A percentile compares a stretch with the other conserved stretches of the same genome.
Conservation (phyloP, 2,888 invertebrate species). For the Lydus trimaculatus region DNA sequence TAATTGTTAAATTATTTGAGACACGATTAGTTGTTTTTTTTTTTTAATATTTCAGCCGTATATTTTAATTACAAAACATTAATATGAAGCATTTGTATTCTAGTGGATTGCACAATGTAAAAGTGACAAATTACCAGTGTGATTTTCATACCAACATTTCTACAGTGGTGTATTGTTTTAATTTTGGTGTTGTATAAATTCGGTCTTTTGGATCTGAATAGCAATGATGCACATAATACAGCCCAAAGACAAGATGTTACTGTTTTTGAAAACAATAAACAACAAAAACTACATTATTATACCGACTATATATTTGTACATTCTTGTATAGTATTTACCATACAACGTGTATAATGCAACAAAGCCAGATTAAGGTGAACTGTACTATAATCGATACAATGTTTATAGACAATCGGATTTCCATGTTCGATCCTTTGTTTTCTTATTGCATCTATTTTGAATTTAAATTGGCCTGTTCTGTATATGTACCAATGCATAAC, state of each 20-base stretch:
- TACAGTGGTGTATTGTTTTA: background rate
- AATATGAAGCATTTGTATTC: conserved; percentile 1
- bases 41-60: background rate
- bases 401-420: conserved; percentile 5
- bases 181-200: background rate
- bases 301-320: background rate
- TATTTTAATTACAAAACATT: conserved; percentile 1
- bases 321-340: background rate
- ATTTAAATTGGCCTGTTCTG: background rate
- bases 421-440: background rate
- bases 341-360: background rate
- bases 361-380: background rate
- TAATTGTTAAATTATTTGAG: background rate
- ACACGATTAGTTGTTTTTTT: background rate
- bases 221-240: background rate
- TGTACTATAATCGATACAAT: background rate
- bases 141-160: background rate
- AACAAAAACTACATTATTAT: background rate
- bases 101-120: background rate
- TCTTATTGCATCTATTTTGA: conserved; percentile 6
- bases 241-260: background rate
- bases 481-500: background rate
- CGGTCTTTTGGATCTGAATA: background rate
- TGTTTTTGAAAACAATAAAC: background rate
- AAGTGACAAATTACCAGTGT: conserved; percentile 5